phyloP scores from a whole-genome alignment of 2,113 vertebrate species.

The Stegastes partitus region DNA sequence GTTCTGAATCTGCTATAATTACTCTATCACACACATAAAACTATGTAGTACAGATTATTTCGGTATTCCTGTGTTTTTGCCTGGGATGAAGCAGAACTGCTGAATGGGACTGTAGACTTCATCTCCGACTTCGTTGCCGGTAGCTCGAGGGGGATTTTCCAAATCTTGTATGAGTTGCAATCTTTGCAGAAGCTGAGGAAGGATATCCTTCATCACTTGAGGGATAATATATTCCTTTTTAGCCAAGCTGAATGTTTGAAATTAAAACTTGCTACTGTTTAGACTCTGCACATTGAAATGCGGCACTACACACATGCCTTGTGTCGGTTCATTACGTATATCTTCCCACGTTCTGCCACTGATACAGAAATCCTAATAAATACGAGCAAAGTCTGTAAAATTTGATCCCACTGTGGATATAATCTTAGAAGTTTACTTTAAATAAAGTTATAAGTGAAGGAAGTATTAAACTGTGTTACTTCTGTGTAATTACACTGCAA shows the following conservation, averaged over 20 bases:
- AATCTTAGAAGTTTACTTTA: too few species aligned
- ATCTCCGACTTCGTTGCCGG: conserved; percentile 7
- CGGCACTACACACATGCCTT: not conserved
- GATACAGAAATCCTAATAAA: conserved; percentile 11
- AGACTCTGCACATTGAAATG: conserved; percentile 27
- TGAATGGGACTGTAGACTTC: conserved; percentile 8
- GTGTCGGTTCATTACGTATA: conserved; percentile 5
- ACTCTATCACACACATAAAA: not conserved
- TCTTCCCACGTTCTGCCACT: not conserved
- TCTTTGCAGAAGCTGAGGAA: conserved; percentile 7
- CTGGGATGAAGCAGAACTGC: not conserved
- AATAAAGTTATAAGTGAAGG: too few species aligned
- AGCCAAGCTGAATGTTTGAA: conserved; percentile 13
- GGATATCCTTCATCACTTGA: conserved; percentile 19
- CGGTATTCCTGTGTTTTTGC: not conserved
- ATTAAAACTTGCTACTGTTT: conserved; percentile 5
- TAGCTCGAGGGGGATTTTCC: conserved; percentile 37
- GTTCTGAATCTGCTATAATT: not conserved
- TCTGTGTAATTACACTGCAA: too few species aligned
- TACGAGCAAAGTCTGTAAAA: not conserved
- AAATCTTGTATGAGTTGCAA: conserved; percentile 6
- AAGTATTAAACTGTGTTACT: too few species aligned
- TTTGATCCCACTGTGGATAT: not conserved
- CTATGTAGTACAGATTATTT: not conserved
- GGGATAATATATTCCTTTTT: conserved; percentile 13